Conservation (phyloP, 2,797 vertebrate genomes). For the Hyperoplus lanceolatus region DNA sequence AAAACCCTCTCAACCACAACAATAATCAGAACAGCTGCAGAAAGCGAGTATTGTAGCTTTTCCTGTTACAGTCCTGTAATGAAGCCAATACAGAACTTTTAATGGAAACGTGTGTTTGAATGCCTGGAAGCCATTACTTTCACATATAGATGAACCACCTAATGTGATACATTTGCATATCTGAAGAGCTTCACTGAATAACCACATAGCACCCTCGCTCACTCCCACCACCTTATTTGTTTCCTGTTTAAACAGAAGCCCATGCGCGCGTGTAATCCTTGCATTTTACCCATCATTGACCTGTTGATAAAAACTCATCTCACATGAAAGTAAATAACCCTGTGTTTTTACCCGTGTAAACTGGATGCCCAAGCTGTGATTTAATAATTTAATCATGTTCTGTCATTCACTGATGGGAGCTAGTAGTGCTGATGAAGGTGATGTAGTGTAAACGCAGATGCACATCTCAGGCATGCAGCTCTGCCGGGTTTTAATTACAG, state of each 20-base stretch:
- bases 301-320: not conserved
- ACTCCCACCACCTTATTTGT: conserved; percentile 2
- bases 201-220: too few species aligned
- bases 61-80: not conserved
- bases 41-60: not conserved
- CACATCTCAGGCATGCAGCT: conserved; percentile 43
- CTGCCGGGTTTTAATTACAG: conserved; percentile 68
- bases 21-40: not conserved
- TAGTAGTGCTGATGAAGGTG: conserved; percentile 46
- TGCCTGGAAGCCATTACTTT: not conserved
- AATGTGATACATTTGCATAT: not conserved
- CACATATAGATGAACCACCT: not conserved
- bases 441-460: conserved; percentile 51
- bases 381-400: conserved; percentile 54
- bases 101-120: not conserved
- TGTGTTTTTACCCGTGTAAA: conserved; percentile 3
- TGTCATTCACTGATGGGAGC: conserved; percentile 19
- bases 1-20: not conserved
- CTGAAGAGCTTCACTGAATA: not conserved
- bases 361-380: conserved; percentile 25
- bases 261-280: not conserved
- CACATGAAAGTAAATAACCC: conserved; percentile 9
- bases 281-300: not conserved
- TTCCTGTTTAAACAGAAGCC: not conserved
- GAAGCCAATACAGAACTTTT: not conserved